These are phyloP conservation scores for Linyphia triangularis DNA, from an alignment of 2,888 invertebrate species.

Conservation along the genomic window DNA sequence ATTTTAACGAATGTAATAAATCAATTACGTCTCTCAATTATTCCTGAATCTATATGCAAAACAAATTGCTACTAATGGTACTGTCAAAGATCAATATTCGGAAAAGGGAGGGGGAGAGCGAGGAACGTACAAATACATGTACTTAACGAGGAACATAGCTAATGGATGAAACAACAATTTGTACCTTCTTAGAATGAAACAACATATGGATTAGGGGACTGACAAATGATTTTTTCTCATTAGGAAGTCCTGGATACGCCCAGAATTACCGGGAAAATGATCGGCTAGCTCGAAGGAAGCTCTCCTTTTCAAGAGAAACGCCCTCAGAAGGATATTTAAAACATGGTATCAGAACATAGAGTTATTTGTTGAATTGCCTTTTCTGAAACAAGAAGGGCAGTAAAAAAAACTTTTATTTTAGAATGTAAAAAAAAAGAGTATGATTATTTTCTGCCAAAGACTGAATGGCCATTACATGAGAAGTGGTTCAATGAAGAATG, in stretches of 20 bases:
- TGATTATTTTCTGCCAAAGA: no score
- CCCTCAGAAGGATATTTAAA: background rate
- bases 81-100: background rate
- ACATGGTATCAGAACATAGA: background rate
- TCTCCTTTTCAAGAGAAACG: constrained; percentile 16
- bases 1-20: no score
- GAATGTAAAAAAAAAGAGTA: no score
- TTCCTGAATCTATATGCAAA: no score
- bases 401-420: background rate
- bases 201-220: background rate
- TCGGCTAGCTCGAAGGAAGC: background rate
- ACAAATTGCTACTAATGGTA: no score
- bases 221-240: constrained; percentile 42
- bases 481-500: no score
- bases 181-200: background rate
- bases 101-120: background rate
- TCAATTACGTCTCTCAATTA: no score
- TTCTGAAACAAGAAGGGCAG: no score
- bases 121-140: background rate
- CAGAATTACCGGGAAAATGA: constrained; percentile 19
- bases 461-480: no score
- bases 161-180: background rate
- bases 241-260: constrained; percentile 36
- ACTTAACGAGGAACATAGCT: background rate
- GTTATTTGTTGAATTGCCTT: no score